Percentiles rank a stretch among this genome's conserved stretches.
These are phyloP conservation scores for Drosophila fuyamai DNA, from an alignment of 1,140 invertebrate species.

Conservation along the genomic window DNA sequence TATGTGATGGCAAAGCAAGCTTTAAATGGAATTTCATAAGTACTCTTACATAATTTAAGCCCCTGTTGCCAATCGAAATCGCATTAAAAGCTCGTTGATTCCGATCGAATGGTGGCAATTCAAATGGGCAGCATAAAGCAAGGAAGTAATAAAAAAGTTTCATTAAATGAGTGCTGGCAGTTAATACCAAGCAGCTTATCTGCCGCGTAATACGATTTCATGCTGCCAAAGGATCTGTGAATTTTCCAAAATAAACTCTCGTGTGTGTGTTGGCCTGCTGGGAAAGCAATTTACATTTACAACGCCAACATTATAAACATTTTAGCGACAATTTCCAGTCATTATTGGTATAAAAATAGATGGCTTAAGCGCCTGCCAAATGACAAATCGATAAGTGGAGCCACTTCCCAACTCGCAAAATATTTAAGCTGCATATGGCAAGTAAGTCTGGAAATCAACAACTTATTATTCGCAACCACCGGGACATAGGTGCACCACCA, in stretches of 20 bases:
- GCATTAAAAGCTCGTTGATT: conserved; percentile 64
- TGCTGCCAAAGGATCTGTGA: conserved; percentile 35
- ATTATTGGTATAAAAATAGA: conserved; percentile 61
- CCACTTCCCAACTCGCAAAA: conserved; percentile 5
- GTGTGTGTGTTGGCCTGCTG: conserved; percentile 7
- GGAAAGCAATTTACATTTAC: conserved; percentile 60
- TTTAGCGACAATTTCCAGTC: conserved; percentile 58
- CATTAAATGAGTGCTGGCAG: conserved; percentile 60
- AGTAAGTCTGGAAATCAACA: conserved; percentile 24
- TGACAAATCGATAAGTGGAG: conserved; percentile 56
- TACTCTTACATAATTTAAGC: conserved; percentile 8
- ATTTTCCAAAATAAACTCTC: conserved; percentile 37
- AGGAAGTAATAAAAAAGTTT: conserved; percentile 78
- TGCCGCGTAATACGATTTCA: conserved; percentile 39
- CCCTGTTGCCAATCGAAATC: conserved; percentile 56
- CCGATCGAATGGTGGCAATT: conserved; percentile 51
- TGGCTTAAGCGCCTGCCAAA: conserved; percentile 28
- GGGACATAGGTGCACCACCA: conserved; percentile 11
- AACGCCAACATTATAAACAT: conserved; percentile 59
- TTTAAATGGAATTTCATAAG: conserved; percentile 4
- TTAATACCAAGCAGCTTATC: conserved; percentile 71
- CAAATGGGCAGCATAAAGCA: conserved; percentile 41
- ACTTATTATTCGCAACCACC: conserved; percentile 1
- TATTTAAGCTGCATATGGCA: conserved; percentile 7
- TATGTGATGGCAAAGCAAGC: conserved; percentile 20